phyloP scores from a whole-genome alignment of 2,888 invertebrate genomes.

The Heliconius aoede region DNA sequence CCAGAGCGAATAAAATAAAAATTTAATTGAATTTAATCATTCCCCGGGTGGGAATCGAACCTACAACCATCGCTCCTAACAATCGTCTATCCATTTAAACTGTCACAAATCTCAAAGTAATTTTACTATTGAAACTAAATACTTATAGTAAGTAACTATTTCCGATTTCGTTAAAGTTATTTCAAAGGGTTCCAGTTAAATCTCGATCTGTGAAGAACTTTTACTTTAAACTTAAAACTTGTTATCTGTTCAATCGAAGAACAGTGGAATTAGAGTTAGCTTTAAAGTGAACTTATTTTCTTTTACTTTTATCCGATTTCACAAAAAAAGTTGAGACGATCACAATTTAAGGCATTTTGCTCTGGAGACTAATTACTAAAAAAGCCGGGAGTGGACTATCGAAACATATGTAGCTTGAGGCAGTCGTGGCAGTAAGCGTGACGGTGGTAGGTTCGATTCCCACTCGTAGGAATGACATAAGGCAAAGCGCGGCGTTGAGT shows the following conservation, averaged over 20 bases:
- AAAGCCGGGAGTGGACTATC: no score
- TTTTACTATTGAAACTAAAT: background rate
- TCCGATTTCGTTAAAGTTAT: slow-evolving; percentile 24
- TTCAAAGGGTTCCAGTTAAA: slow-evolving; percentile 6
- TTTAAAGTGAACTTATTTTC: slow-evolving; percentile 7
- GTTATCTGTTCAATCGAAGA: slow-evolving; percentile 23
- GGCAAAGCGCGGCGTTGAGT: no score
- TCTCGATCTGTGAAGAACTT: slow-evolving; percentile 26
- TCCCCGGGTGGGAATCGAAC: background rate
- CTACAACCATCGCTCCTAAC: background rate
- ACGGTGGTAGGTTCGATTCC: no score
- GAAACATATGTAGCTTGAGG: no score
- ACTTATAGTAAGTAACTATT: slow-evolving; percentile 8
- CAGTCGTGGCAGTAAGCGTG: no score
- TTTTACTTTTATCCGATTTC: background rate
- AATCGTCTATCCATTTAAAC: background rate
- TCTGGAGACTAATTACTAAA: no score
- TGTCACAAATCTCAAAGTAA: background rate
- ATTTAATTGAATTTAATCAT: background rate
- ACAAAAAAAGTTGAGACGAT: no score
- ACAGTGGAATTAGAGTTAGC: background rate
- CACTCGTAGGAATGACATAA: no score
- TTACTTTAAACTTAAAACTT: slow-evolving; percentile 32
- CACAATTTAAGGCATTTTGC: no score
- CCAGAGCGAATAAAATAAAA: background rate